phyloP scores from a whole-genome alignment of 2,888 invertebrate genomes.

The Laspeyria flexula region DNA sequence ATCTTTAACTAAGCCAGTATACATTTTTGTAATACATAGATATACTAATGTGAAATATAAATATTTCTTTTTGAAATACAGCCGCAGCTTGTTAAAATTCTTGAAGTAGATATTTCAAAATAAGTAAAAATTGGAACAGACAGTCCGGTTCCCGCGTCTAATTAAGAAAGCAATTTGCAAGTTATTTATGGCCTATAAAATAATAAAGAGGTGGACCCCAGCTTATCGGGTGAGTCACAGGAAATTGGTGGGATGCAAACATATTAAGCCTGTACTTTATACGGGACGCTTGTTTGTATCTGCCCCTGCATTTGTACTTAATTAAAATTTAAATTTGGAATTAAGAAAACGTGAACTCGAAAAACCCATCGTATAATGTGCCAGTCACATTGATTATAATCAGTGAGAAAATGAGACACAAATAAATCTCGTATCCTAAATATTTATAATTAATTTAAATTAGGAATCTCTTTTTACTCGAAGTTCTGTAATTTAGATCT shows the following conservation, averaged over 20 bases:
- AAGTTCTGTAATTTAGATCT: no score
- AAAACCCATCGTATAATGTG: no score
- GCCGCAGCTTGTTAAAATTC: conserved; percentile 33
- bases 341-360: conserved; percentile 10
- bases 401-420: no score
- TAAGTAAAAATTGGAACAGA: conserved; percentile 56
- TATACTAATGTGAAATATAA: no score
- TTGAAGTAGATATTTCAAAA: conserved; percentile 47
- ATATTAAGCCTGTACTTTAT: conserved; percentile 55
- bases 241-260: conserved; percentile 56
- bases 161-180: conserved; percentile 82
- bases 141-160: conserved; percentile 67
- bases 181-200: conserved; percentile 78
- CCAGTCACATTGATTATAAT: no score
- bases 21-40: no score
- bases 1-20: no score
- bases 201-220: conserved; percentile 58
- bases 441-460: no score
- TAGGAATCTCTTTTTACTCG: no score
- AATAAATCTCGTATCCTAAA: no score
- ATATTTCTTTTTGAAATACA: conserved; percentile 39
- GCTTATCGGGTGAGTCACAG: conserved; percentile 63
- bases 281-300: conserved; percentile 38
- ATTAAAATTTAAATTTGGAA: conserved; percentile 8
- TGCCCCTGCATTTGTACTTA: conserved; percentile 7